Evolutionary conservation across 1,140 invertebrate genomes (phyloP), one percentile per base, ranked within the genome.

Genomic region (Drosophila baimaii): DNA sequence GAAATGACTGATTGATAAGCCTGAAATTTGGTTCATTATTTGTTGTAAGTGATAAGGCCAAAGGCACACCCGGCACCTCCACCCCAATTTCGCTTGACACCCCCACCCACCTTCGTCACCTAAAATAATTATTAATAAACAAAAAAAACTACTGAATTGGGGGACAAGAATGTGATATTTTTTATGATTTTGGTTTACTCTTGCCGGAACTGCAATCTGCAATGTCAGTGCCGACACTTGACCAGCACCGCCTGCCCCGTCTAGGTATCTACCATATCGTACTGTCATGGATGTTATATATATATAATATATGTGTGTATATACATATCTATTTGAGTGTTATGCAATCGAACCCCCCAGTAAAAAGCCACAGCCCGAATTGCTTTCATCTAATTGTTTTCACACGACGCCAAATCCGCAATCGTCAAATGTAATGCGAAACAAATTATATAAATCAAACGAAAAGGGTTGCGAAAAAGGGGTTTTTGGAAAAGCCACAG

Each of bases 361-460:
- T 56, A 47, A 56, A 56, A 49, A 47, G 27, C 61, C 61, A 54
- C 62, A 66, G 27, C 29, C 44, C 21, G 9, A 62, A 62, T 37
- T 46, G 51, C 68, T 43, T 55, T 39, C 78, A 79, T 86, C 76
- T 89, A 88, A 88, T 88, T 88, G 84, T 80, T 83, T 83, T 88
- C 83, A 88, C 84, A 88, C 84, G 57, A 56, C 41, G 43, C 65
- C 72, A 83, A 82, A 88, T 68, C 81, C 74, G 54, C 77, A 74
- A 88, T 80, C 81, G 81, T 89, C 72, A 89, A 79, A 80, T 80
- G 78, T 89, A 86, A 79, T 79, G 63, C 71, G 61, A 58, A 59
- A 61, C 71, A 79, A 79, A 86, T 88, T 79, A 79, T 86, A 77
- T 77, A 79, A 75, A 72, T 75, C 58, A 43, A 44, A 29, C 25